phyloP scores from a whole-genome alignment of 1,140 invertebrate species.

The Drosophila tsacasi region DNA sequence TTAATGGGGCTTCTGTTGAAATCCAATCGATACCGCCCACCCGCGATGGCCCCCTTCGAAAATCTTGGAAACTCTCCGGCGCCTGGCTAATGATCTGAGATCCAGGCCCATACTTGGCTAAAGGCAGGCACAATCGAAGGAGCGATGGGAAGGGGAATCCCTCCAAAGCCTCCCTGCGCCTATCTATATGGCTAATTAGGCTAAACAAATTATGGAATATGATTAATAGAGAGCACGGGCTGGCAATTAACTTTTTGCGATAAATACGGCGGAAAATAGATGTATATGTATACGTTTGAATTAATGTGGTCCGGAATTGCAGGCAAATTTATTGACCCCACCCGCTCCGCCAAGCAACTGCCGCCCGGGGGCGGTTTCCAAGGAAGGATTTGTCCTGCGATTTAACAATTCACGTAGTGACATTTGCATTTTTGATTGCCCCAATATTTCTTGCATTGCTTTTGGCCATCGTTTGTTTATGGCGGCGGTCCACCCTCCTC shows the following conservation, averaged over 20 bases:
- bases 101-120: background rate
- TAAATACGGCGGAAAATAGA: slow-evolving; percentile 47
- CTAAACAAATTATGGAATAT: slow-evolving; percentile 77
- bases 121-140: background rate
- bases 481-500: background rate
- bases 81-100: slow-evolving; percentile 17
- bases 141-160: background rate
- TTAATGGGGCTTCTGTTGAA: slow-evolving; percentile 4
- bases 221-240: slow-evolving; percentile 74
- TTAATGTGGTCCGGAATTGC: slow-evolving; percentile 47
- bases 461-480: slow-evolving; percentile 43
- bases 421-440: slow-evolving; percentile 80
- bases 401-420: slow-evolving; percentile 72
- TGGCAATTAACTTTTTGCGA: slow-evolving; percentile 77
- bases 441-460: slow-evolving; percentile 70
- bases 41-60: background rate
- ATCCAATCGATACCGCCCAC: slow-evolving; percentile 2
- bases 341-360: background rate
- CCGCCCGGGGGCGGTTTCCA: slow-evolving; percentile 8
- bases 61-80: slow-evolving; percentile 8
- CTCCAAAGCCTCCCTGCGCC: background rate
- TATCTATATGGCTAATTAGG: slow-evolving; percentile 66
- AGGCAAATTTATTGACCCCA: slow-evolving; percentile 57
- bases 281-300: slow-evolving; percentile 20
- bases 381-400: slow-evolving; percentile 41